Evolutionary conservation across 2,888 invertebrate species (phyloP).

Genomic region (Eristalis intricaria): DNA sequence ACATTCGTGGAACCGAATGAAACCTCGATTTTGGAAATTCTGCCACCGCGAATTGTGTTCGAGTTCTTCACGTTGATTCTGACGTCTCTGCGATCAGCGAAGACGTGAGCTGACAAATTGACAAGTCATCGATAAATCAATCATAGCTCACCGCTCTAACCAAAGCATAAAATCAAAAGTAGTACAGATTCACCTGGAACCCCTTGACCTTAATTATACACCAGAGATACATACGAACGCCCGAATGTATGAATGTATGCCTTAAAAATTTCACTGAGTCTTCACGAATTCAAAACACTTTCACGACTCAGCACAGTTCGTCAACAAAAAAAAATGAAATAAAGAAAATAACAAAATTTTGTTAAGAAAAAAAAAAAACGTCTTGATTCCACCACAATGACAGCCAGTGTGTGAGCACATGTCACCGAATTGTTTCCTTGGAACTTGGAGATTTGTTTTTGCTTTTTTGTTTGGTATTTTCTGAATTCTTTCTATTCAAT

Average conservation of each 20-base stretch:
- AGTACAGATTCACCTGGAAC: conserved; percentile 27
- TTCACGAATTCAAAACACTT: conserved; percentile 37
- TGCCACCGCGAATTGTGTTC: background rate
- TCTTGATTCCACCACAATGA: conserved; percentile 1
- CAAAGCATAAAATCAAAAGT: conserved; percentile 19
- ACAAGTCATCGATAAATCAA: background rate
- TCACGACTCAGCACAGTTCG: conserved; percentile 55
- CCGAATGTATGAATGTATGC: background rate
- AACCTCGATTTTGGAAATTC: background rate
- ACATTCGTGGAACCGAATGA: background rate
- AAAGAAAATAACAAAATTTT: background rate
- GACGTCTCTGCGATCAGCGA: background rate
- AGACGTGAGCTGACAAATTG: background rate
- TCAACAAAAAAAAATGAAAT: conserved; percentile 22
- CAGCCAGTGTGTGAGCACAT: conserved; percentile 9
- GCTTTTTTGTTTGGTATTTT: background rate
- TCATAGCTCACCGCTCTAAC: background rate
- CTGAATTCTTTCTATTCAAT: background rate
- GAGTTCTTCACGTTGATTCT: background rate
- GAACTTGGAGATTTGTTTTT: background rate
- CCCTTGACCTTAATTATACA: conserved; percentile 42
- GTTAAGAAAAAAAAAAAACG: background rate
- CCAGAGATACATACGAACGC: background rate
- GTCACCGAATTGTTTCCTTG: background rate
- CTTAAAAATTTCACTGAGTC: conserved; percentile 37